Percentiles rank a stretch among this genome's conserved stretches.
Evolutionary conservation across 2,113 vertebrate genomes (phyloP).

Genomic region (Carassius auratus): DNA sequence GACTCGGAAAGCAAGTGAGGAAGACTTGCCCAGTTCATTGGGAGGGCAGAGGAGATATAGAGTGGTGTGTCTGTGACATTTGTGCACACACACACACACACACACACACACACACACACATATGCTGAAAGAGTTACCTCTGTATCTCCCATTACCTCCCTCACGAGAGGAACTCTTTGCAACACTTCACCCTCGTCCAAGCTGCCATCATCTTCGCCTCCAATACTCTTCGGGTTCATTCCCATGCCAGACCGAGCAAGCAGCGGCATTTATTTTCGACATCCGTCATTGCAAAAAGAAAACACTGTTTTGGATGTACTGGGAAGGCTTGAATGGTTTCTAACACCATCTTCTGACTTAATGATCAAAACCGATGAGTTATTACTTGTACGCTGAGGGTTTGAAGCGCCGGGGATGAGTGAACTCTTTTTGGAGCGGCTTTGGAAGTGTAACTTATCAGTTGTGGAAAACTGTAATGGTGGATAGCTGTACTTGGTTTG

Average conservation of each 20-base stretch:
- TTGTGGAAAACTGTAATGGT: slow-evolving; percentile 24
- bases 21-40: slow-evolving; percentile 84
- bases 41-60: slow-evolving; percentile 82
- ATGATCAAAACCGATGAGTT: slow-evolving; percentile 17
- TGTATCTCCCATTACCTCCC: slow-evolving; percentile 81
- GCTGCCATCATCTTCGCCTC: slow-evolving; percentile 83
- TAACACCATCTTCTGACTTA: slow-evolving; percentile 69
- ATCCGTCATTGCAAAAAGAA: slow-evolving; percentile 75
- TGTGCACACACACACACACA: slow-evolving; percentile 75
- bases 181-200: slow-evolving; percentile 81
- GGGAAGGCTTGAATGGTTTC: slow-evolving; percentile 65
- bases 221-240: slow-evolving; percentile 82
- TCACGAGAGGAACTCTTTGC: slow-evolving; percentile 78
- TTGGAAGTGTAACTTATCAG: slow-evolving; percentile 50
- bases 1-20: slow-evolving; percentile 78
- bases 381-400: slow-evolving; percentile 21
- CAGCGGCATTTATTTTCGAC: slow-evolving; percentile 68
- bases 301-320: slow-evolving; percentile 61
- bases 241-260: slow-evolving; percentile 79
- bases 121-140: slow-evolving; percentile 83
- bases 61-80: slow-evolving; percentile 77
- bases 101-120: slow-evolving; percentile 65
- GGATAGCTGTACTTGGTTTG: not conserved
- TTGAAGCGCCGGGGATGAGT: not conserved
- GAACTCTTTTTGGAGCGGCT: not conserved